Percentiles rank a stretch among this genome's conserved stretches.
phyloP scores from a whole-genome alignment of 2,113 vertebrate species.

The Alectura lathami region DNA sequence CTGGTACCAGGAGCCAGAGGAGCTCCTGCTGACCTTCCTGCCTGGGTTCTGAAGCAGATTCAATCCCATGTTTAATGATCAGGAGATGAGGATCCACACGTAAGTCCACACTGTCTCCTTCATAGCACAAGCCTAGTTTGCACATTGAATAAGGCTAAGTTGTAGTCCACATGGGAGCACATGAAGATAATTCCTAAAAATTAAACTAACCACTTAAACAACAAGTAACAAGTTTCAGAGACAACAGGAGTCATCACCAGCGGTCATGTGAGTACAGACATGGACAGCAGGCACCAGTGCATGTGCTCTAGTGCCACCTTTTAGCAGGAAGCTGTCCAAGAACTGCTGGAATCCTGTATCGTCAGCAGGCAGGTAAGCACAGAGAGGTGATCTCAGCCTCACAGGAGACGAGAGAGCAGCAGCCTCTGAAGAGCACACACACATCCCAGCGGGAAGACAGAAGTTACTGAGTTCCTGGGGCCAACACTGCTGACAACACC shows the following conservation, averaged over 20 bases:
- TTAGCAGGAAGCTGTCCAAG: background rate
- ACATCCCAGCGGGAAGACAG: background rate
- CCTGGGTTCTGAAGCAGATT: background rate
- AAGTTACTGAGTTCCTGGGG: background rate
- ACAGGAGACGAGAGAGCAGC: background rate
- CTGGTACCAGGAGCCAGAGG: background rate
- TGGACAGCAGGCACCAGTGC: rapidly evolving
- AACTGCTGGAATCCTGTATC: background rate
- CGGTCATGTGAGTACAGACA: background rate
- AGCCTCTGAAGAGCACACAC: background rate
- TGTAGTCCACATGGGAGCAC: background rate
- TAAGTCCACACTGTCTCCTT: background rate
- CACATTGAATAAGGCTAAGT: background rate
- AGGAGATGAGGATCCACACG: background rate
- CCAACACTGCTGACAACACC: background rate
- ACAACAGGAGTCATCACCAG: background rate
- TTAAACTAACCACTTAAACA: background rate
- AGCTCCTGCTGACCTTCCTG: background rate
- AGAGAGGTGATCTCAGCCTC: background rate
- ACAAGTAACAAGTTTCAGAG: background rate
- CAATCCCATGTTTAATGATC: background rate
- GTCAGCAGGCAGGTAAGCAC: background rate
- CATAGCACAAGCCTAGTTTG: background rate
- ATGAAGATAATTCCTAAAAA: background rate
- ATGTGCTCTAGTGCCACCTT: background rate